Evolutionary conservation across 1,140 invertebrate species (phyloP).

Genomic region (Trialeurodes vaporariorum): DNA sequence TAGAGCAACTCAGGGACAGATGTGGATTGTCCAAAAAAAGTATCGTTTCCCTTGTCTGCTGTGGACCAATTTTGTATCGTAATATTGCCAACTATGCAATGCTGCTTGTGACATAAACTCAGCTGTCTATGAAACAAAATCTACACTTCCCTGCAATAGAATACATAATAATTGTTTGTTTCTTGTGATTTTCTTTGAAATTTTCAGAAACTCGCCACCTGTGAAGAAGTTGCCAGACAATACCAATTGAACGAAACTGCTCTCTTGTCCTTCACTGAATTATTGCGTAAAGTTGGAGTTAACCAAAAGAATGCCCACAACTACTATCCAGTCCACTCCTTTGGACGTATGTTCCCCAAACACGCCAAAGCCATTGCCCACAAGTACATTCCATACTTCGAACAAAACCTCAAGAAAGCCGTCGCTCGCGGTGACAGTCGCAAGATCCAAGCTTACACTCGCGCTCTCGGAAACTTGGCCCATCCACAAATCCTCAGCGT

Average conservation of each 20-base stretch:
- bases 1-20: too few species aligned
- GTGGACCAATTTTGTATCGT: too few species aligned
- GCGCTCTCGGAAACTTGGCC: slow-evolving; percentile 47
- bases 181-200: background rate
- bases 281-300: slow-evolving; percentile 46
- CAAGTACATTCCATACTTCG: slow-evolving; percentile 45
- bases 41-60: too few species aligned
- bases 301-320: slow-evolving; percentile 41
- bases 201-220: slow-evolving; percentile 36
- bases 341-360: slow-evolving; percentile 39
- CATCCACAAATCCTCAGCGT: slow-evolving; percentile 44
- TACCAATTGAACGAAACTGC: slow-evolving; percentile 38
- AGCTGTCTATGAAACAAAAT: too few species aligned
- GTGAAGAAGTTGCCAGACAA: slow-evolving; percentile 37
- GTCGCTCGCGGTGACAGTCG: slow-evolving; percentile 37
- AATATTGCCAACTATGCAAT: too few species aligned
- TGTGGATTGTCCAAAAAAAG: too few species aligned
- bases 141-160: background rate
- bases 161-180: background rate
- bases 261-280: slow-evolving; percentile 42
- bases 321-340: slow-evolving; percentile 48
- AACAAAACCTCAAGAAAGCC: slow-evolving; percentile 39
- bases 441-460: slow-evolving; percentile 45
- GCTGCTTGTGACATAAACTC: too few species aligned
- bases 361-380: slow-evolving; percentile 38